These are phyloP conservation scores for Micronisus gabar DNA, from an alignment of 2,113 vertebrate genomes.

Conservation along the genomic window DNA sequence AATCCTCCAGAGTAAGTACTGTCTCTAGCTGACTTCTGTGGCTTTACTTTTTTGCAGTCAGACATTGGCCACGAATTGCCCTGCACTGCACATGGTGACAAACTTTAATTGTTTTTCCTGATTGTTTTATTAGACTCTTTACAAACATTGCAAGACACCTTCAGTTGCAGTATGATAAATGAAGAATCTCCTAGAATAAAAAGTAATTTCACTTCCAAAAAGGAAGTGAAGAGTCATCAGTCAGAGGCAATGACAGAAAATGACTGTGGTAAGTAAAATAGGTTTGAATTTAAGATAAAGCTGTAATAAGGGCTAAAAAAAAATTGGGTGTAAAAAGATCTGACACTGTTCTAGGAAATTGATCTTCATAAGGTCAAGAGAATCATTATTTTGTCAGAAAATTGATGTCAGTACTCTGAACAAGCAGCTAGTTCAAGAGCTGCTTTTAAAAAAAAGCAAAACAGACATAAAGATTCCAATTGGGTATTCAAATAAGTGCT, in stretches of 20 bases:
- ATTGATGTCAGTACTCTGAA: not conserved
- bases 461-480: not conserved
- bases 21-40: slow-evolving; percentile 22
- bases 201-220: not conserved
- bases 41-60: not conserved
- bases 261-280: slow-evolving; percentile 2
- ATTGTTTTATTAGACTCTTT: not conserved
- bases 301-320: not conserved
- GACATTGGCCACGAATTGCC: not conserved
- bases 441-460: not conserved
- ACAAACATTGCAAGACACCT: not conserved
- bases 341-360: accelerated
- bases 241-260: not conserved
- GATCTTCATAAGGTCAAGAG: not conserved
- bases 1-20: slow-evolving; percentile 64
- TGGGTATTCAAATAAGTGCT: not conserved
- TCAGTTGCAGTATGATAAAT: not conserved
- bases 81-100: not conserved
- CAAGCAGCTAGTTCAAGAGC: not conserved
- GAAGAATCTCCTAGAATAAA: not conserved
- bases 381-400: not conserved
- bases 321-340: not conserved
- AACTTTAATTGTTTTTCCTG: not conserved
- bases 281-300: not conserved
- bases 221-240: not conserved